Evolutionary conservation across 2,888 invertebrate species (phyloP), one percentile per base, ranked within the genome.

Genomic region (Trissolcus japonicus): DNA sequence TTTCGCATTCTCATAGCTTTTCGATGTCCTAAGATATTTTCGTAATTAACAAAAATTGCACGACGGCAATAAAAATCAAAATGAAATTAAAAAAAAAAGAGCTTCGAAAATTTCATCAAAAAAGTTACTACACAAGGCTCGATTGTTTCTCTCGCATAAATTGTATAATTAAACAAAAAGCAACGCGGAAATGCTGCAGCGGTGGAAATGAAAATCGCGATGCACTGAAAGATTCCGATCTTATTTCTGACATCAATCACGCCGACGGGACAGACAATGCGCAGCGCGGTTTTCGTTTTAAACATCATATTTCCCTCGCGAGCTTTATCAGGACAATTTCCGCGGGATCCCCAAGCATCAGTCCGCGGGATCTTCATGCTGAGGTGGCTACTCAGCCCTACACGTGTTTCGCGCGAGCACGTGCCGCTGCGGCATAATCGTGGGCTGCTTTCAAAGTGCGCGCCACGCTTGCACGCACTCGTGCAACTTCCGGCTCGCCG

Each of bases 401-500:
- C 75, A 68, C 68, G 75, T 68, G 75, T 75, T 63, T 68, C 29
- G 19, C 51, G 51, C 62, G 68, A 65, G 76, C 76, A 76, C 76
- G 76, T 76, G 76, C 69, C 69, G 54, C 41, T 21, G n/a, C 29
- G 51, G 62, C 50, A 29, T 60, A 69, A 65, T 57, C 59, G 75
- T 57, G 68, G 63, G 46, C 25, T 56, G 66, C 50, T 56, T 76
- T 61, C 54, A 46, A 75, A 75, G 65, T 60, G 63, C 63, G 76
- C 69, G 76, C 69, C 56, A 76, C 65, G 76, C 76, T 76, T 56
- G 50, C 69, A 57, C 69, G 76, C 76, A 76, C 76, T 61, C 61
- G 54, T 56, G 61, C 60, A 61, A 69, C 67, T 75, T 75, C 75
- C 75, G 75, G 63, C 60, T 69, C 40, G 65, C n/a, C 50, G 29